These are phyloP conservation scores for Percopsis transmontana DNA, from an alignment of 2,113 vertebrate species.

Conservation along the genomic window DNA sequence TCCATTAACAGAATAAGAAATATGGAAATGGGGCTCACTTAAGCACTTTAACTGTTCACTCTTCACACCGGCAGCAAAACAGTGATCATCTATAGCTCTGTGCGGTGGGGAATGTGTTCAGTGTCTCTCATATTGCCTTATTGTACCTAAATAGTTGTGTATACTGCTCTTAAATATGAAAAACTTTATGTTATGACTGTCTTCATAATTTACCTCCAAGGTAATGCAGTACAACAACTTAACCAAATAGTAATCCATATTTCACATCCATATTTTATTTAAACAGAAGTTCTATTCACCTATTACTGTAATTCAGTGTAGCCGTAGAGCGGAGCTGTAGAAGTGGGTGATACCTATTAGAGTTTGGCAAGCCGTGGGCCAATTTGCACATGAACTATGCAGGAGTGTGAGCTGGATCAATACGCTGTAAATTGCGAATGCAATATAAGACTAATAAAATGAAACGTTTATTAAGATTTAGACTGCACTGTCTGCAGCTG, in stretches of 20 bases:
- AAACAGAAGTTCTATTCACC: too few species aligned
- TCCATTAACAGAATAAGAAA: conserved; percentile 73
- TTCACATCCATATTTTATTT: too few species aligned
- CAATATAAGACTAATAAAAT: conserved; percentile 8
- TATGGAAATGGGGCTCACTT: conserved; percentile 61
- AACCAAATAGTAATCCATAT: too few species aligned
- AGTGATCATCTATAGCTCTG: too few species aligned
- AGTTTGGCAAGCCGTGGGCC: conserved; percentile 35
- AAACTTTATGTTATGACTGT: too few species aligned
- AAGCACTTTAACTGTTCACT: conserved; percentile 42
- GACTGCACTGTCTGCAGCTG: too few species aligned
- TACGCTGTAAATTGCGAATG: conserved; percentile 14
- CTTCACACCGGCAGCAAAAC: conserved; percentile 15
- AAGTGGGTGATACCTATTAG: conserved; percentile 5
- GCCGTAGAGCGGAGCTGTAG: conserved; percentile 15
- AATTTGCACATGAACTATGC: conserved; percentile 34
- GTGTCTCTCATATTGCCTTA: too few species aligned
- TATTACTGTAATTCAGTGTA: not conserved
- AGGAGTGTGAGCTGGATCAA: conserved; percentile 19
- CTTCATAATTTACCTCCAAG: too few species aligned
- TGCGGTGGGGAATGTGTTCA: too few species aligned
- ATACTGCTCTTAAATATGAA: too few species aligned
- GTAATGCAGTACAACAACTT: too few species aligned
- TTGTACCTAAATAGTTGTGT: too few species aligned
- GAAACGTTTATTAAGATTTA: conserved; percentile 2